These are phyloP conservation scores for Megamerina dolium DNA, from an alignment of 2,888 invertebrate genomes.

Conservation along the genomic window DNA sequence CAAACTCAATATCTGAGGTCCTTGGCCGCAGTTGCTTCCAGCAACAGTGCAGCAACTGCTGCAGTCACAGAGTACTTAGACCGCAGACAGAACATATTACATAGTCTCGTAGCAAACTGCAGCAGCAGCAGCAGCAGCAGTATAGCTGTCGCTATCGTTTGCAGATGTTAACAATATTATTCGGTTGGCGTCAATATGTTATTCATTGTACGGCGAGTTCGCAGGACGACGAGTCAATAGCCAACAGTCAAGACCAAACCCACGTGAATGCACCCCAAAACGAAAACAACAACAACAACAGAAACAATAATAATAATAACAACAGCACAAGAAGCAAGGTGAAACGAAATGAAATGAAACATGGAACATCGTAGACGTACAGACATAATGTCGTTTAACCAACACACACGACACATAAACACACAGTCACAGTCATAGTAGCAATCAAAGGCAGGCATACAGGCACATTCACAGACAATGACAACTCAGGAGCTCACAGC, in stretches of 20 bases:
- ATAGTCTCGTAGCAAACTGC: too few relatives aligned
- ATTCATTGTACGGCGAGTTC: too few relatives aligned
- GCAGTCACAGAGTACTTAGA: background rate
- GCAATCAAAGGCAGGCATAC: too few relatives aligned
- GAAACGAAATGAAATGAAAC: background rate
- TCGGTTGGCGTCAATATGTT: too few relatives aligned
- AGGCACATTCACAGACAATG: conserved; percentile 5
- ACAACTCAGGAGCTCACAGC: conserved; percentile 4
- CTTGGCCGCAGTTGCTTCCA: conserved; percentile 34
- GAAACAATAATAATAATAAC: background rate
- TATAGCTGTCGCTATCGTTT: conserved; percentile 17
- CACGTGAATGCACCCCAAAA: conserved; percentile 19
- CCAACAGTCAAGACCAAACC: conserved; percentile 41
- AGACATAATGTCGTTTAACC: background rate
- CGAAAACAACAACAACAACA: background rate
- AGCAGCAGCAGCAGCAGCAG: conserved; percentile 1
- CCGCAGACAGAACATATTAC: too few relatives aligned
- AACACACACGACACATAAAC: conserved; percentile 10
- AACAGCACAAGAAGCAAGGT: conserved; percentile 1
- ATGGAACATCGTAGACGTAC: conserved; percentile 6
- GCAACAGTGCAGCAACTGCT: conserved; percentile 1
- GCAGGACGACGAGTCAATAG: too few relatives aligned
- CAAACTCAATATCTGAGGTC: conserved; percentile 26
- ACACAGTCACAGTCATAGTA: too few relatives aligned
- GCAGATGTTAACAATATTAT: conserved; percentile 4